These are phyloP conservation scores for Fringilla coelebs DNA, from an alignment of 2,797 vertebrate genomes.

Conservation along the genomic window DNA sequence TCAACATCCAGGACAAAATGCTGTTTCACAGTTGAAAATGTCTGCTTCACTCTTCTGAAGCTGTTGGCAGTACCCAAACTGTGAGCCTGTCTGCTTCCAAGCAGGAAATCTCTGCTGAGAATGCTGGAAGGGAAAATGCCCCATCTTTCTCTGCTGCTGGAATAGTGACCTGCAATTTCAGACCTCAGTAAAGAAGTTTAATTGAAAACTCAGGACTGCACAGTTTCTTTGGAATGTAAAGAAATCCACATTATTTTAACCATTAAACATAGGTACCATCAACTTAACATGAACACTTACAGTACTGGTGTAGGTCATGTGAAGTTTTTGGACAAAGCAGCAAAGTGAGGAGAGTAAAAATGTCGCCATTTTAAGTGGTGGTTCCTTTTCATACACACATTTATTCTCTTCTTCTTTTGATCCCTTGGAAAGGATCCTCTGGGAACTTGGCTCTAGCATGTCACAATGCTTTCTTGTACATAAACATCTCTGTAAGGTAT, in stretches of 20 bases:
- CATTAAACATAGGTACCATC: background rate
- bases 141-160: background rate
- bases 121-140: background rate
- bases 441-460: conserved; percentile 31
- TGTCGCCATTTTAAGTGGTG: background rate
- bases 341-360: background rate
- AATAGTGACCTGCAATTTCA: background rate
- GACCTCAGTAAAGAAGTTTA: background rate
- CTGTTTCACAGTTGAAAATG: background rate
- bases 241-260: background rate
- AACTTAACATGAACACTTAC: background rate
- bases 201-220: background rate
- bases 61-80: background rate
- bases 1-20: background rate
- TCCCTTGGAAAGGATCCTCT: conserved; percentile 26
- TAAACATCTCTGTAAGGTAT: conserved; percentile 60
- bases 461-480: conserved; percentile 18
- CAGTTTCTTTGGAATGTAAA: background rate
- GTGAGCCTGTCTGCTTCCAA: background rate
- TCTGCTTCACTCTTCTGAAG: background rate
- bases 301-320: background rate
- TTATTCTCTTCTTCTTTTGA: conserved; percentile 31
- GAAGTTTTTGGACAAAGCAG: background rate
- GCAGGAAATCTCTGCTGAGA: background rate
- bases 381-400: background rate